These are phyloP conservation scores for Fragum fragum DNA, from an alignment of 2,888 invertebrate species.

Conservation along the genomic window DNA sequence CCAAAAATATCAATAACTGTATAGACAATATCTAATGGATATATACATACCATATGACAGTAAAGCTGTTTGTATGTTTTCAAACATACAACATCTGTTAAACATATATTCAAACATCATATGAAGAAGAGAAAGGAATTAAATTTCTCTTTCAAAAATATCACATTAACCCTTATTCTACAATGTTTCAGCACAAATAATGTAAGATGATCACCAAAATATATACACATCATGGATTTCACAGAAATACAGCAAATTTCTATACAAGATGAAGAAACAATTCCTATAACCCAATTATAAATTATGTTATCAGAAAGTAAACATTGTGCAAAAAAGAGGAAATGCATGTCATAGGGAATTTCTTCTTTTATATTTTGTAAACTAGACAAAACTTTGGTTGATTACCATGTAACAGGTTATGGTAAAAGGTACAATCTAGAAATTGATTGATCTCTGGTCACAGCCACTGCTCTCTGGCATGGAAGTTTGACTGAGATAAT, in stretches of 20 bases:
- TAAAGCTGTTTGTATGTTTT: not conserved
- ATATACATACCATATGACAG: too few relatives aligned
- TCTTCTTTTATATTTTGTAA: too few relatives aligned
- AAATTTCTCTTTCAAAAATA: not conserved
- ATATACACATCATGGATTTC: not conserved
- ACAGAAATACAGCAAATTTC: not conserved
- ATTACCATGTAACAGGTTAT: too few relatives aligned
- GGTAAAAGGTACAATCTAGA: too few relatives aligned
- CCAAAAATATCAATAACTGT: too few relatives aligned
- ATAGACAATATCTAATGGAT: too few relatives aligned
- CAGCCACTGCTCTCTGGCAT: too few relatives aligned
- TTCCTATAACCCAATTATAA: too few relatives aligned
- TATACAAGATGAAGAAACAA: too few relatives aligned
- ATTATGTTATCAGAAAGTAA: not conserved
- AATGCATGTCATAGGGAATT: not conserved
- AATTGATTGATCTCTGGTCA: too few relatives aligned
- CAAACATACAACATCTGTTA: not conserved
- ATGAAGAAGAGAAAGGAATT: not conserved
- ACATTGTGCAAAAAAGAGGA: constrained; percentile 8
- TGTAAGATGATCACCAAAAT: not conserved
- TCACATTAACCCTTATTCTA: not conserved
- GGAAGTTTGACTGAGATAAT: too few relatives aligned
- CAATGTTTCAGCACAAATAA: not conserved
- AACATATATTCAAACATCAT: not conserved
- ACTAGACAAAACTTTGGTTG: too few relatives aligned